Evolutionary conservation across 2,888 invertebrate species (phyloP), one percentile per base, ranked within the genome.

Genomic region (Sthenelais limicola): DNA sequence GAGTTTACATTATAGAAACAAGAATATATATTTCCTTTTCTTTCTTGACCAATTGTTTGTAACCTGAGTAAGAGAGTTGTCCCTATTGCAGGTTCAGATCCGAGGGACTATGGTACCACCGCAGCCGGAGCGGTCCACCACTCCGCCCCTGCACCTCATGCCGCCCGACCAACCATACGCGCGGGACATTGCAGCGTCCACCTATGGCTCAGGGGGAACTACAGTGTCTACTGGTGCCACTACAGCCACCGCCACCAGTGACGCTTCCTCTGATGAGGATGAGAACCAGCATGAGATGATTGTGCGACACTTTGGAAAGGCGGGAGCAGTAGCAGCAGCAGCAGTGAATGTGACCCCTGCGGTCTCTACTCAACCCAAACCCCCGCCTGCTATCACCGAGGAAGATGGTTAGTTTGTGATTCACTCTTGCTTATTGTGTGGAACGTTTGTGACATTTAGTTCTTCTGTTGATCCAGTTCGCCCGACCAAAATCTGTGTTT

Each of bases 91-190:
- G 62, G 38, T 15, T 21, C 38, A 24, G 28, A 4, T 3, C 7
- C 35, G 35, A 4, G 62, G 62, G 1, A 62, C 62, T 26, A 62
- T 38, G 62, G 43, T 62, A 15, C 62, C 62, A 1, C 62, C 35
- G 24, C 62, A 62, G 62, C 62, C 62, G 5, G 62, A 62, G 38
- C 62, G 62, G 1, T 26, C 62, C 62, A 62, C 35, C 38, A 62
- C 62, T 12, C 62, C 62, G 5, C 62, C 62, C 1, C 62, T 62
- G 3, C 62, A 62, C 38, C 62, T 62, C 26, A 62, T 62, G 62
- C 62, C 62, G 21, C 62, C 62, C 18, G 62, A 62, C 62, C 62
- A 62, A 43, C 62, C 62, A 9, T 62, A 62, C 38, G 62, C 62
- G 3, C 24, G 62, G 26, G 62, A 62, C 62, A 35, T 62, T 4